Evolutionary conservation across 2,113 vertebrate genomes (phyloP), one percentile per base, ranked within the genome.

Genomic region (Colossoma macropomum): DNA sequence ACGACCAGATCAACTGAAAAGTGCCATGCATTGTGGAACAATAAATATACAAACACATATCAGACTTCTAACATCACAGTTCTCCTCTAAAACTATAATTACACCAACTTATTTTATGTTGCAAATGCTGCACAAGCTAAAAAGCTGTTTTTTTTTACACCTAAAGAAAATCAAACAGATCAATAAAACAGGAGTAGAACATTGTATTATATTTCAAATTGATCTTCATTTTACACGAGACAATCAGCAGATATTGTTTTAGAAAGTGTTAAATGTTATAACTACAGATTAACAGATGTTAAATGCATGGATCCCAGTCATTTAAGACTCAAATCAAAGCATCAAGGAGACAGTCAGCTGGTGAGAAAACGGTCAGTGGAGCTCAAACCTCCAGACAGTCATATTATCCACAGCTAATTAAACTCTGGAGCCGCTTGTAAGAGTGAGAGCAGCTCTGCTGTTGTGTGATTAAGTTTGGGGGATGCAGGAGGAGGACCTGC

Each of bases 401-500:
- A 90, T 89, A 91, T 89, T 91, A 92, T 89, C 90, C 90, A 84
- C 88, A 93, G 89, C 89, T 87, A 93, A 93, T 94, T 95, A 94
- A 79, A 95, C 93, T 91, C 86, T 50, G 6, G 80, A 3, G 87
- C 86, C 68, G 45, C 72, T 72, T 66, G 56, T 54, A 28, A 74
- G 76, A 54, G 32, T 21, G 12, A 25, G 19, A 23, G 2, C 38
- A 59, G 79, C 91, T 85, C 87, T 89, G 90, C 92, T 94, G 93
- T 94, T 92, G 80, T 90, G 90, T 93, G 91, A 92, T 95, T 96
- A 82, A 54, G 94, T 92, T 89, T 95, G 88, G 85, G 60, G 89
- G 92, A 91, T 91, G 81, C 91, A 90, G 88, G 80, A 84, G 87
- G 90, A 81, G 85, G 76, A 88, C 66, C 68, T 62, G 25, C 85